Evolutionary conservation across 2,797 vertebrate species (phyloP).

Genomic region (Apodemus agrarius): DNA sequence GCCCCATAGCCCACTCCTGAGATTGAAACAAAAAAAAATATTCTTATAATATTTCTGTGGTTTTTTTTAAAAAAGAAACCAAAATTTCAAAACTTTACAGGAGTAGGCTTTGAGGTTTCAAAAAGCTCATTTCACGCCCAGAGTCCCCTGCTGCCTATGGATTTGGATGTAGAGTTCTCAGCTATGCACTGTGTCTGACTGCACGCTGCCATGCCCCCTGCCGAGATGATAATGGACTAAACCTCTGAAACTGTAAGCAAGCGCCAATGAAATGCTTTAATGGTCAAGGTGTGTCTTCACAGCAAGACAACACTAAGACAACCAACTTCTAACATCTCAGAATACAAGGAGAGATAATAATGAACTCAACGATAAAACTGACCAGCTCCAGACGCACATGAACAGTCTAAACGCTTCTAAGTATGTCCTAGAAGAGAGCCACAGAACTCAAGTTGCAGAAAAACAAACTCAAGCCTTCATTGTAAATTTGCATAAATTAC

Average conservation of each 20-base stretch:
- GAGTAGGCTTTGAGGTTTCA: too few species aligned
- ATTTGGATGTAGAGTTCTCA: background rate
- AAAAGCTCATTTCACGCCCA: too few species aligned
- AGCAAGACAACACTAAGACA: too few species aligned
- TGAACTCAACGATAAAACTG: background rate
- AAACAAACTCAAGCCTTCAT: background rate
- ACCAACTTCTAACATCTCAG: background rate
- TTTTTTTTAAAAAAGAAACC: too few species aligned
- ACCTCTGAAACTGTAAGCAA: background rate
- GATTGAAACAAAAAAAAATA: too few species aligned
- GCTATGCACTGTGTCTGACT: background rate
- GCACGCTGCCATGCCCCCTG: too few species aligned
- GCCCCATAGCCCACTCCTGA: too few species aligned
- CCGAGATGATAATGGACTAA: too few species aligned
- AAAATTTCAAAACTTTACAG: too few species aligned
- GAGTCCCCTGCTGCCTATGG: too few species aligned
- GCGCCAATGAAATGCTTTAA: background rate
- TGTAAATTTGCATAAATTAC: background rate
- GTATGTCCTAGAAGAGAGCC: background rate
- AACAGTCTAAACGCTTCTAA: background rate
- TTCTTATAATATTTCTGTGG: too few species aligned
- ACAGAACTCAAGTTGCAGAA: background rate
- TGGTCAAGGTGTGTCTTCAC: background rate
- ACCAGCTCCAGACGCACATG: background rate
- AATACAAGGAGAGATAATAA: background rate